Conservation (phyloP, 2,888 invertebrate genomes). For the Eubasilissa splendida region DNA sequence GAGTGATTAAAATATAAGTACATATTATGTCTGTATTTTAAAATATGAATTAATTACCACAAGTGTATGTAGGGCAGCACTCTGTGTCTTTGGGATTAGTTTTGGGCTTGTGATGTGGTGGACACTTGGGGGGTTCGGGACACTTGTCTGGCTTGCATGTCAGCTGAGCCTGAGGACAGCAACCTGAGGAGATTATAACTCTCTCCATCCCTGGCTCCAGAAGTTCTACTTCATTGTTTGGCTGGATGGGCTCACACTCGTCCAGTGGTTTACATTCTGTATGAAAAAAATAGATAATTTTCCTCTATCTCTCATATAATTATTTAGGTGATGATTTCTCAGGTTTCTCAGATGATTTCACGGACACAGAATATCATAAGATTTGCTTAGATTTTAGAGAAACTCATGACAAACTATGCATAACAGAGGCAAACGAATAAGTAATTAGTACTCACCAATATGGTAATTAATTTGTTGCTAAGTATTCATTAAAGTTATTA, state of each 20-base stretch:
- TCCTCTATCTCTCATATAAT: too few relatives aligned
- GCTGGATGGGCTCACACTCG: conserved; percentile 75
- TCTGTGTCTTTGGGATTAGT: conserved; percentile 62
- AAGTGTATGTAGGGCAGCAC: conserved; percentile 80
- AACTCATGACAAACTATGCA: too few relatives aligned
- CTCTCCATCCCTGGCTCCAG: conserved; percentile 77
- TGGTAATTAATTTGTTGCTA: too few relatives aligned
- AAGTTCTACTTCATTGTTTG: conserved; percentile 66
- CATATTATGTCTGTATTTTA: too few relatives aligned
- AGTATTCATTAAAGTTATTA: too few relatives aligned
- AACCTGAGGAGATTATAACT: conserved; percentile 75
- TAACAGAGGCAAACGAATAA: too few relatives aligned
- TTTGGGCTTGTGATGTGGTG: conserved; percentile 72
- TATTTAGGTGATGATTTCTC: too few relatives aligned
- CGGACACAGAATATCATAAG: too few relatives aligned
- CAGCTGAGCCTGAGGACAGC: conserved; percentile 78
- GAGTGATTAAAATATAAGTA: too few relatives aligned
- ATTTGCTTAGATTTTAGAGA: too few relatives aligned
- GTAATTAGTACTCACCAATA: too few relatives aligned
- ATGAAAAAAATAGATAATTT: conserved; percentile 34
- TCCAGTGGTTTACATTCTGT: conserved; percentile 82
- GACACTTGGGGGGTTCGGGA: conserved; percentile 74
- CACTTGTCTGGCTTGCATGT: conserved; percentile 78
- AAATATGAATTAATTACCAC: conserved; percentile 69
- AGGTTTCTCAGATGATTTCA: too few relatives aligned